phyloP scores from a whole-genome alignment of 1,140 invertebrate genomes.

The Nixonia krombeini region DNA sequence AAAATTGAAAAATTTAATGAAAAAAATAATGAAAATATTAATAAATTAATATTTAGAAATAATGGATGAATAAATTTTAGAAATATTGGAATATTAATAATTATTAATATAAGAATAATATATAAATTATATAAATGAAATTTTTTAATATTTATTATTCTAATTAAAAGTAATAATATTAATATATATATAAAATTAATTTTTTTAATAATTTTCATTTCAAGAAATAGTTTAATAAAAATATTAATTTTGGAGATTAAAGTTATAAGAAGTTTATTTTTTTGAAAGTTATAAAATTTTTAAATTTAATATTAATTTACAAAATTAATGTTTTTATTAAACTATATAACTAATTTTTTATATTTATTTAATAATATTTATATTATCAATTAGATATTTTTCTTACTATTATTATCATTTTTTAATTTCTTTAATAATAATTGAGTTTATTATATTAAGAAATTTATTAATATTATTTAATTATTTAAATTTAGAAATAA shows the following conservation, averaged over 20 bases:
- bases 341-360: conserved; percentile 69
- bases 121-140: conserved; percentile 17
- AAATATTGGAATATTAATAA: conserved; percentile 66
- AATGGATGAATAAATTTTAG: conserved; percentile 58
- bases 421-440: conserved; percentile 69
- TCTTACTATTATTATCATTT: conserved; percentile 69
- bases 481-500: conserved; percentile 66
- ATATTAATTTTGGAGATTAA: conserved; percentile 76
- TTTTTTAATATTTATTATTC: conserved; percentile 51
- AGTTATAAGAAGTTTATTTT: conserved; percentile 70
- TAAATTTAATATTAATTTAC: conserved; percentile 73
- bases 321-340: conserved; percentile 75
- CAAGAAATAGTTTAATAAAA: conserved; percentile 72
- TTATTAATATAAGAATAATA: conserved; percentile 69
- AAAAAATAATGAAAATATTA: conserved; percentile 68
- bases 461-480: conserved; percentile 59
- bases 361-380: conserved; percentile 64
- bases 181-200: conserved; percentile 18
- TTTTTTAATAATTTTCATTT: conserved; percentile 42
- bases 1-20: conserved; percentile 61
- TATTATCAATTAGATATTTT: conserved; percentile 54
- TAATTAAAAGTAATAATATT: conserved; percentile 39
- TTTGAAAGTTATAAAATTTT: conserved; percentile 72
- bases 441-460: conserved; percentile 73
- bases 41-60: conserved; percentile 69